A percentile compares a stretch with the other conserved stretches of the same genome.
Evolutionary conservation across 2,113 vertebrate genomes (phyloP).

Genomic region (Peromyscus polionotus): DNA sequence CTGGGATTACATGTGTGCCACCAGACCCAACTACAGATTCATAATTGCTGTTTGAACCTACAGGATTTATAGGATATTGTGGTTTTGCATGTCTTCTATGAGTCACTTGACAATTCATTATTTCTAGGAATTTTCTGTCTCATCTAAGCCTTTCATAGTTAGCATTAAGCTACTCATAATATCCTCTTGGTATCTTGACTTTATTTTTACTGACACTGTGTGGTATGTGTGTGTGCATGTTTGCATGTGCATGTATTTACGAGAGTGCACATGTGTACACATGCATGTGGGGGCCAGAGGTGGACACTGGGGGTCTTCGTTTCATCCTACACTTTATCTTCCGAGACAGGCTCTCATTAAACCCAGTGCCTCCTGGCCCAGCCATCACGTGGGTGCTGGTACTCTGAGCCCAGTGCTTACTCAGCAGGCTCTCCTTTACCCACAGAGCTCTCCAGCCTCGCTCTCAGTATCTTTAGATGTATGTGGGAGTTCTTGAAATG

Average conservation of each 20-base stretch:
- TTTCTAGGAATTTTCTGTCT: constrained; percentile 54
- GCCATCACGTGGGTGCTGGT: background rate
- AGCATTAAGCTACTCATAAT: constrained; percentile 37
- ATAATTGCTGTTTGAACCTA: background rate
- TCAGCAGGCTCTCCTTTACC: background rate
- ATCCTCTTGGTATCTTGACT: constrained; percentile 36
- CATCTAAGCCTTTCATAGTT: constrained; percentile 40
- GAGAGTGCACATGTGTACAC: background rate
- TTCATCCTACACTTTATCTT: background rate
- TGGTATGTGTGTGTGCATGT: background rate
- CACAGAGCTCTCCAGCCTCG: background rate
- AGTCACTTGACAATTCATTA: constrained; percentile 52
- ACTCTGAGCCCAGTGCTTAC: background rate
- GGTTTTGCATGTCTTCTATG: constrained; percentile 56
- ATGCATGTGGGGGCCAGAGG: background rate
- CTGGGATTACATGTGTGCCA: background rate
- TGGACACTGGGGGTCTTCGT: background rate
- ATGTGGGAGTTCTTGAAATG: background rate
- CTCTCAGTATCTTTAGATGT: background rate
- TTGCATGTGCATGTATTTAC: background rate
- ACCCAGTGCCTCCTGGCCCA: background rate
- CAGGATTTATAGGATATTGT: constrained; percentile 24
- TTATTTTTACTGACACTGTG: background rate
- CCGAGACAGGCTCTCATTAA: background rate
- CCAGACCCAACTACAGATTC: background rate